Evolutionary conservation across 2,113 vertebrate species (phyloP).

Genomic region (Ariopsis seemanni): DNA sequence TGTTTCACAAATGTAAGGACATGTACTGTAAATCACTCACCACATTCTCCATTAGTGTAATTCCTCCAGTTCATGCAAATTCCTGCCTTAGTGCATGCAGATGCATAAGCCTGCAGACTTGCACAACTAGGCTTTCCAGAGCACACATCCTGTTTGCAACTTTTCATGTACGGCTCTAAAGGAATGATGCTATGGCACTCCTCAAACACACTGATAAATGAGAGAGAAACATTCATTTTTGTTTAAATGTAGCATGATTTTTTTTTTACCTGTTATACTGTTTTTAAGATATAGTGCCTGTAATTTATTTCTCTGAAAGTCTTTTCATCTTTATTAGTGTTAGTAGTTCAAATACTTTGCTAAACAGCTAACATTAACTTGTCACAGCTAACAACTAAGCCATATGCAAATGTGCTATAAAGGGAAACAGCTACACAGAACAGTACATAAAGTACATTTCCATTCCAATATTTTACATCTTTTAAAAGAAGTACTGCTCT

Average conservation of each 20-base stretch:
- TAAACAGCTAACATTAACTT: not conserved
- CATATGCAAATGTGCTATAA: not conserved
- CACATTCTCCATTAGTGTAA: constrained; percentile 70
- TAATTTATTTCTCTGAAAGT: not conserved
- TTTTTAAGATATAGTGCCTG: not conserved
- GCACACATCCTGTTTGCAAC: constrained; percentile 77
- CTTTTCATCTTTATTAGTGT: not conserved
- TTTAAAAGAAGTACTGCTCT: not conserved
- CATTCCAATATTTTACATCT: not conserved
- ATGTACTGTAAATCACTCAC: constrained; percentile 69
- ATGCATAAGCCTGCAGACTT: constrained; percentile 81
- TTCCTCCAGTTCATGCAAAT: constrained; percentile 85
- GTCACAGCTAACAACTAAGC: not conserved
- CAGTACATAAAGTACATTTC: not conserved
- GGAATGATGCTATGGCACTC: constrained; percentile 69
- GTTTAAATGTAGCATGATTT: not conserved
- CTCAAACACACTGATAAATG: constrained; percentile 74
- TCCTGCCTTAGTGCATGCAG: constrained; percentile 72
- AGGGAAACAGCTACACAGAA: not conserved
- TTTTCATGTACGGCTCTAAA: constrained; percentile 66
- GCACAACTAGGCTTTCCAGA: constrained; percentile 64
- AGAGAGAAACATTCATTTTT: not conserved
- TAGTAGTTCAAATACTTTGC: not conserved
- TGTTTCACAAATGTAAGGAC: not conserved
- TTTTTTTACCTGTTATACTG: not conserved